Base-by-base conservation (phyloP, 2,888 invertebrate genomes). In the Cepaea hortensis region DNA sequence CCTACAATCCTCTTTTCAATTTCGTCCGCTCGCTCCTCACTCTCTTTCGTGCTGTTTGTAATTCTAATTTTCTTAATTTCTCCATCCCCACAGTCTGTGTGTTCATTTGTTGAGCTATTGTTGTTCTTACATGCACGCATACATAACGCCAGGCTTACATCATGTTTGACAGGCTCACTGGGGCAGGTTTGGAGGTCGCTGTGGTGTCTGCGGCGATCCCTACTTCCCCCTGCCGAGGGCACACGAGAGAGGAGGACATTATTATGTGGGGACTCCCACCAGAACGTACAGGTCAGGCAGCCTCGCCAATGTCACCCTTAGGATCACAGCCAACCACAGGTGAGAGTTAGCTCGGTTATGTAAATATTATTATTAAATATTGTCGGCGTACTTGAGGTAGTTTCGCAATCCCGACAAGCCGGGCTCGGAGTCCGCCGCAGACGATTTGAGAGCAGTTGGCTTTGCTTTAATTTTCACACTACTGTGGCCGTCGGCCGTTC, bases 191-290 rank as follows among this genome's bases (percentile, higher is more conserved):
- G 85, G 84, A 1, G 90, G 90, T 9, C 73, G 73, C 35, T 90
- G 90, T 76, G 90, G 90, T 7, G 90, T 90, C 46, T 90, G 90
- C 62, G 90, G 90, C 0, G 90, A 90, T 85, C 87, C 90, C 15
- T 89, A 87, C 86, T 48, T 65, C 3, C 90, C 90, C 1, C 81
- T 73, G 0, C 90, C 90, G 46, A 88, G 90, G 23, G 87, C 89
- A 6, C 90, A 90, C 85, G 90, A 90, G 81, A 72, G 89, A 48
- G 90, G 90, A 0, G 90, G 90, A 15, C 75, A 77, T 20, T 90
- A 81, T 73, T 90, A 90, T 84, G 65, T 76, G 20, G 90, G 90
- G 3, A 87, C 87, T 13, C 88, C 89, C 4, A 87, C 88, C 0
- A 81, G 85, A 4, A 61, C n/a, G 2, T 90, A 88, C 85, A 70